A percentile compares a stretch with the other conserved stretches of the same genome.
These are phyloP conservation scores for Scolopax rusticola DNA, from an alignment of 2,797 vertebrate genomes.

Conservation along the genomic window DNA sequence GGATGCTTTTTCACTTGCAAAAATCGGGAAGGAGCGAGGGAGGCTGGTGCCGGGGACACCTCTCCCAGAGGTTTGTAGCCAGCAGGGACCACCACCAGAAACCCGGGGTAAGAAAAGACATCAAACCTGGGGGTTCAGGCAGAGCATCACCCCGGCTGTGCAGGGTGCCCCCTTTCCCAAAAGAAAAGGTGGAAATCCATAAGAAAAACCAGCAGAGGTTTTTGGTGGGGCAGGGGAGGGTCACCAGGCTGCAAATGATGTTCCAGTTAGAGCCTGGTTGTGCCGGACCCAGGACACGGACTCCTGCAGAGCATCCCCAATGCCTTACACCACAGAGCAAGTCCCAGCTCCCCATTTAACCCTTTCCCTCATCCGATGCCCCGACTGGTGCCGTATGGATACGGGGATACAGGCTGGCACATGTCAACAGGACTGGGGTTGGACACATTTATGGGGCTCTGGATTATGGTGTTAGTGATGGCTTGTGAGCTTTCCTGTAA, in stretches of 20 bases:
- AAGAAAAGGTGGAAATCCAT: neutral
- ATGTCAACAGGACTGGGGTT: rapidly evolving
- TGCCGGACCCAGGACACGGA: rapidly evolving
- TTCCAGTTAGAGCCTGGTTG: neutral
- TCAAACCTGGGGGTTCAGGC: neutral
- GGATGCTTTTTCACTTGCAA: neutral
- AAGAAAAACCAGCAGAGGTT: neutral
- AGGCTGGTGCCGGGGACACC: rapidly evolving
- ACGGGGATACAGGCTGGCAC: rapidly evolving
- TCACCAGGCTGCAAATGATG: neutral
- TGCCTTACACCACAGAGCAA: neutral
- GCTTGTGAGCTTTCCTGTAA: neutral
- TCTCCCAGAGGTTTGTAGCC: neutral
- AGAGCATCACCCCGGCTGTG: rapidly evolving
- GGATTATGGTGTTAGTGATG: neutral
- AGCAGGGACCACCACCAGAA: neutral
- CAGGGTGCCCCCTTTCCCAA: neutral
- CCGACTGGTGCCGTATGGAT: rapidly evolving
- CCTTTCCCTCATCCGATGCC: neutral
- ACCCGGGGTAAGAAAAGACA: neutral
- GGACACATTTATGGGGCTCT: rapidly evolving
- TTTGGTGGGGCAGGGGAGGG: neutral
- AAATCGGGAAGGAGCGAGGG: neutral
- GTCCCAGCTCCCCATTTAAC: neutral
- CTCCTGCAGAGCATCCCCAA: neutral